Evolutionary conservation across 1,140 invertebrate species (phyloP).

Genomic region (Vanessa atalanta): DNA sequence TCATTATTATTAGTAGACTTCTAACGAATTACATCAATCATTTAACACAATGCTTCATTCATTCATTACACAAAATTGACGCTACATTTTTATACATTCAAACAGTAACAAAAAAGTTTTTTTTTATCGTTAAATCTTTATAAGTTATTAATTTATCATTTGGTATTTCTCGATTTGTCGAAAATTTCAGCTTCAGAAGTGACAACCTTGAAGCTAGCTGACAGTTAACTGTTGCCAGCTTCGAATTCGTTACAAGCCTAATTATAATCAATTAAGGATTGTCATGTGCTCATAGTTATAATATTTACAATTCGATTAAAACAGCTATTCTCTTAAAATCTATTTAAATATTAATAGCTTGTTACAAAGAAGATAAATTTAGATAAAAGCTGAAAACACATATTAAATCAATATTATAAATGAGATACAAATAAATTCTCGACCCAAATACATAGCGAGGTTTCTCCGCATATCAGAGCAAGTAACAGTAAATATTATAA

Average conservation of each 20-base stretch:
- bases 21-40: background rate
- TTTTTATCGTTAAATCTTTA: too few species aligned
- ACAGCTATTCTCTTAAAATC: conserved; percentile 19
- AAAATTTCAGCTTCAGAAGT: background rate
- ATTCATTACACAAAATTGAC: background rate
- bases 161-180: background rate
- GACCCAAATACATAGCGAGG: conserved; percentile 3
- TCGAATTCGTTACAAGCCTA: conserved; percentile 10
- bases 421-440: background rate
- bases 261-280: conserved; percentile 4
- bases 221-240: background rate
- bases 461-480: conserved; percentile 3
- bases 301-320: conserved; percentile 10
- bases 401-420: conserved; percentile 13
- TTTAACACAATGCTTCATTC: background rate
- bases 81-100: background rate
- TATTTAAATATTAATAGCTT: conserved; percentile 27
- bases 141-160: background rate
- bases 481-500: background rate
- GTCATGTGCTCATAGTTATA: background rate
- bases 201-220: background rate
- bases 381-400: conserved; percentile 20
- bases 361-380: conserved; percentile 18
- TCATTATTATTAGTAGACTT: conserved; percentile 11
- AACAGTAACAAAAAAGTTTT: background rate